Conservation (phyloP, 2,797 vertebrate genomes). For the Enoplosus armatus region DNA sequence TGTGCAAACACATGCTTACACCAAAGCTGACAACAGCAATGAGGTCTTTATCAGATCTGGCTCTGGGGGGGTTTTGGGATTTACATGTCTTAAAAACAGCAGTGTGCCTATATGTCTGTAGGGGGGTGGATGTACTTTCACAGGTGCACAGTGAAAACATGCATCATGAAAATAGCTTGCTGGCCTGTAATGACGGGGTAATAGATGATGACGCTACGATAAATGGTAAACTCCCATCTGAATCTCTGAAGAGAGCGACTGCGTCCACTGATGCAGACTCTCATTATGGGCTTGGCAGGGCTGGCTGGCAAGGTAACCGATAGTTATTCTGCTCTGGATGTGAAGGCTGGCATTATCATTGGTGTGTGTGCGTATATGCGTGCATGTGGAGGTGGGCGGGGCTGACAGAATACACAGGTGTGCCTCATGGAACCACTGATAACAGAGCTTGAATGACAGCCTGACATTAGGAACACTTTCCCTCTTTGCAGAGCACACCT, state of each 20-base stretch:
- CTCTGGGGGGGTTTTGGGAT: conserved; percentile 44
- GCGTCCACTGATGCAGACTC: conserved; percentile 55
- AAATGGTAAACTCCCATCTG: conserved; percentile 72
- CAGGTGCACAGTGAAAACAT: conserved; percentile 72
- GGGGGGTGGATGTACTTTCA: conserved; percentile 59
- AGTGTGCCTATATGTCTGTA: conserved; percentile 24
- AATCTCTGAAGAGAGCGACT: conserved; percentile 51
- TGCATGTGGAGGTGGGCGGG: conserved; percentile 45
- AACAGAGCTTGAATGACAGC: conserved; percentile 42
- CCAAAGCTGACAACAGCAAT: conserved; percentile 33
- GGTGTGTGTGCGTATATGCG: conserved; percentile 29
- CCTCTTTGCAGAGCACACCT: conserved; percentile 43
- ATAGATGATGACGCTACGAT: conserved; percentile 72
- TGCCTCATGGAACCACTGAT: conserved; percentile 50
- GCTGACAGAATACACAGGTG: conserved; percentile 66
- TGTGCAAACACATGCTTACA: conserved; percentile 51
- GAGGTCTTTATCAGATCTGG: conserved; percentile 52
- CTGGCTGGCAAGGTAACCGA: conserved; percentile 70
- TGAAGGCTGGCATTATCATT: conserved; percentile 76
- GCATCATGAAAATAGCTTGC: conserved; percentile 64
- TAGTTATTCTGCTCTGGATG: conserved; percentile 71
- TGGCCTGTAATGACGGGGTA: conserved; percentile 75
- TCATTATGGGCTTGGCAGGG: conserved; percentile 79
- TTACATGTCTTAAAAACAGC: conserved; percentile 58
- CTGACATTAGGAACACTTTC: conserved; percentile 65